Evolutionary conservation across 2,888 invertebrate species (phyloP), one percentile per base, ranked within the genome.

Genomic region (Parelbella ahira): DNA sequence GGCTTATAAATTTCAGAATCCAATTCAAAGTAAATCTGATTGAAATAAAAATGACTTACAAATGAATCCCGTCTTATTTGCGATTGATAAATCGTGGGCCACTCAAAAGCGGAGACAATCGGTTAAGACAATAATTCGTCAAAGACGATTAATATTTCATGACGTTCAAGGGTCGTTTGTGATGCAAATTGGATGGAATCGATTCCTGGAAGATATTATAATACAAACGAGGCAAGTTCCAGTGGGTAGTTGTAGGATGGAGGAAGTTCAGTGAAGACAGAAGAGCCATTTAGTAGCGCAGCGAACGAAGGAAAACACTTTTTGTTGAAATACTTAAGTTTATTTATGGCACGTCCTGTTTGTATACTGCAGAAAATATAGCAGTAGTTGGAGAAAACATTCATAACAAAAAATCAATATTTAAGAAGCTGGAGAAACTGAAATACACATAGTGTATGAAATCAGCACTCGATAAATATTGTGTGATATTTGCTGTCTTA

Each of bases 121-220:
- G 34, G 42, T 34, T 29, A 36, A 36, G 29, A 42, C 34, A 34
- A 42, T 42, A 42, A 42, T 42, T 42, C 42, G 42, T 42, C 42
- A 42, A 34, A 42, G 42, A 34, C 21, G 27, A 42, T 42, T 42
- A 42, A 42, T 42, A 42, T 42, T 42, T 34, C 42, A 42, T 42
- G 42, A 42, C 29, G 28, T 42, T 42, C 34, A 21, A 36, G 34
- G 34, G 28, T 42, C 42, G 42, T 36, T 42, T 42, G 42, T 11
- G 34, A 42, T 42, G 42, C 29, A 36, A 42, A 42, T 42, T 34
- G 34, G 34, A 28, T 28, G 34, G 33, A 42, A 28, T 32, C 25
- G 25, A 39, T 39, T 39, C 25, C 30, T 39, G 41, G 18, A 41
- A 19, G 33, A 41, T 41, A 33, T 41, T 41, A 33, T 41, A 41